phyloP scores from a whole-genome alignment of 2,113 vertebrate species.

The Monopterus albus region DNA sequence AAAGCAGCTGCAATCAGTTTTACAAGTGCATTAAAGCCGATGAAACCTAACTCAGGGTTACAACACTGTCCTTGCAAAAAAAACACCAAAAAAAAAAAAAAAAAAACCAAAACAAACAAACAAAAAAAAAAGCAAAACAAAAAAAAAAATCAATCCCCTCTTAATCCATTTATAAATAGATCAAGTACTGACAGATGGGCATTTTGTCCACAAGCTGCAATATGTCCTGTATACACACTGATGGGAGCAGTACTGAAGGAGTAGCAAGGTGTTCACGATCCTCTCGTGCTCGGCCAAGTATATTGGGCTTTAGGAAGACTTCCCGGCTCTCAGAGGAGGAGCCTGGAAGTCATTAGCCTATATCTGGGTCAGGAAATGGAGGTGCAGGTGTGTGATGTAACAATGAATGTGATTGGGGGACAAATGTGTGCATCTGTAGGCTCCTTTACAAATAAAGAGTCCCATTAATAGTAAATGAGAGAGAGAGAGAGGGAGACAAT shows the following conservation, averaged over 20 bases:
- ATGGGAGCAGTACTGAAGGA: slow-evolving; percentile 41
- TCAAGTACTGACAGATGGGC: slow-evolving; percentile 51
- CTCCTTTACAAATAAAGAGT: slow-evolving; percentile 75
- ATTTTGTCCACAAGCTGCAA: slow-evolving; percentile 63
- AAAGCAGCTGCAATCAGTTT: slow-evolving; percentile 57
- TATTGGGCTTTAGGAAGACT: slow-evolving; percentile 49
- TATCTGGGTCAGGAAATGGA: slow-evolving; percentile 65
- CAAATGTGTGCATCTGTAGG: slow-evolving; percentile 58
- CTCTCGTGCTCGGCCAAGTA: slow-evolving; percentile 64
- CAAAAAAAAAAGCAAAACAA: no score
- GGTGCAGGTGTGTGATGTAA: slow-evolving; percentile 38
- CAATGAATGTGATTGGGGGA: slow-evolving; percentile 14
- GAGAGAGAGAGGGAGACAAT: slow-evolving; percentile 10
- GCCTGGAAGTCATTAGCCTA: slow-evolving; percentile 53
- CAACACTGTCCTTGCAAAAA: slow-evolving; percentile 65
- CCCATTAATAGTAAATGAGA: slow-evolving; percentile 42
- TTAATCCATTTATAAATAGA: slow-evolving; percentile 74
- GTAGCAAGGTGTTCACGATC: slow-evolving; percentile 50
- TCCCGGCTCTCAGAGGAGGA: slow-evolving; percentile 64
- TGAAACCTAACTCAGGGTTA: slow-evolving; percentile 54
- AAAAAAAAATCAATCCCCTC: no score
- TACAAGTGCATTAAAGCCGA: slow-evolving; percentile 64
- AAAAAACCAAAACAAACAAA: slow-evolving; percentile 33
- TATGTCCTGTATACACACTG: slow-evolving; percentile 56
- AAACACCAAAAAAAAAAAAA: slow-evolving; percentile 45